A percentile compares a stretch with the other conserved stretches of the same genome.
Conservation (phyloP, 2,113 vertebrate genomes). For the Malurus elegans region DNA sequence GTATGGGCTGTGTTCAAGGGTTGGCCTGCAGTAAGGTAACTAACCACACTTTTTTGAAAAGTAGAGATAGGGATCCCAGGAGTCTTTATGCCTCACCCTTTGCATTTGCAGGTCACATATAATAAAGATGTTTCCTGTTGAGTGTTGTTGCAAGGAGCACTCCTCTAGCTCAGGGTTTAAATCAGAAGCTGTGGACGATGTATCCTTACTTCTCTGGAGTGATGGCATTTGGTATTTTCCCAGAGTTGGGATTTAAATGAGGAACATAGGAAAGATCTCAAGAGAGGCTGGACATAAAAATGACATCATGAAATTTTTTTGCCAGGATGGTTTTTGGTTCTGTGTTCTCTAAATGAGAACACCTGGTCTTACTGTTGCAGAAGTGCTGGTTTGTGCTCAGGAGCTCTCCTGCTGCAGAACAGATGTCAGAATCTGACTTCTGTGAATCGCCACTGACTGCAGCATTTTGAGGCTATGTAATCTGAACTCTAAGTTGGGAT, state of each 20-base stretch:
- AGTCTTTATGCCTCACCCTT: background rate
- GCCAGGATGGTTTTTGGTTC: background rate
- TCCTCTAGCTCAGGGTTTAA: background rate
- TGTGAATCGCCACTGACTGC: background rate
- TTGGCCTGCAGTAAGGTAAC: background rate
- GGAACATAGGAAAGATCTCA: background rate
- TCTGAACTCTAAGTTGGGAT: background rate
- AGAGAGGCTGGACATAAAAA: background rate
- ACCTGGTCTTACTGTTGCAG: background rate
- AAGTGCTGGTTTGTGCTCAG: background rate
- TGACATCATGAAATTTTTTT: background rate
- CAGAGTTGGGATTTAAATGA: background rate
- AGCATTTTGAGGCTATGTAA: background rate
- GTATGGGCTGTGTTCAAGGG: background rate
- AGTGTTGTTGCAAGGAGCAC: background rate
- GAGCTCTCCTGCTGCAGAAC: background rate
- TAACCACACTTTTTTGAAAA: background rate
- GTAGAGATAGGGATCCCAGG: background rate
- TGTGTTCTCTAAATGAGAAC: background rate
- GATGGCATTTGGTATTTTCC: background rate
- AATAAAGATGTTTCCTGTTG: background rate
- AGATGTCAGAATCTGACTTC: conserved; percentile 5
- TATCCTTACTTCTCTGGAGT: background rate
- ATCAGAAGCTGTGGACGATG: background rate
- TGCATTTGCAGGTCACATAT: background rate